Percentiles rank a stretch among this genome's conserved stretches.
Evolutionary conservation across 1,140 invertebrate species (phyloP).

Genomic region (Drosophila triauraria): DNA sequence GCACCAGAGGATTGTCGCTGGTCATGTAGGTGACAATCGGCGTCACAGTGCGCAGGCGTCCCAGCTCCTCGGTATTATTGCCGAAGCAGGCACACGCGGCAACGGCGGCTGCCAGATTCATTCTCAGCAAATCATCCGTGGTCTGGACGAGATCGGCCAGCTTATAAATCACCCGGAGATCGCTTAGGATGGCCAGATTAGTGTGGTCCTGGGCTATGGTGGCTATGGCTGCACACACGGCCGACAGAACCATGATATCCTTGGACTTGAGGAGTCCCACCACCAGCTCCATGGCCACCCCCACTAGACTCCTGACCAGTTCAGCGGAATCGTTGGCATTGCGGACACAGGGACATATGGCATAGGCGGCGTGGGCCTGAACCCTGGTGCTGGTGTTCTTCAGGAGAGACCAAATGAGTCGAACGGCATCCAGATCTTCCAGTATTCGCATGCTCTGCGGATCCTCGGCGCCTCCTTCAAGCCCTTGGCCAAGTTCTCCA

Average conservation of each 20-base stretch:
- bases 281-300: constrained; percentile 95
- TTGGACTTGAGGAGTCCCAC: constrained; percentile 94
- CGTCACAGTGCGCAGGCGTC: constrained; percentile 93
- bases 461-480: constrained; percentile 92
- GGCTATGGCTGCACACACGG: constrained; percentile 95
- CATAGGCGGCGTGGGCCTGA: constrained; percentile 95
- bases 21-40: constrained; percentile 95
- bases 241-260: constrained; percentile 92
- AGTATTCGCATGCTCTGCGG: constrained; percentile 91
- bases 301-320: constrained; percentile 96
- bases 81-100: constrained; percentile 95
- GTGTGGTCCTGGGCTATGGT: constrained; percentile 95
- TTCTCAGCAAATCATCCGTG: constrained; percentile 92
- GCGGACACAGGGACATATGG: constrained; percentile 95
- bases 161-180: constrained; percentile 96
- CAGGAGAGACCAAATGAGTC: constrained; percentile 96
- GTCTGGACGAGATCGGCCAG: constrained; percentile 92
- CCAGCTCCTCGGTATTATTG: constrained; percentile 94
- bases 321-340: constrained; percentile 94
- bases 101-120: constrained; percentile 95
- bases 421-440: constrained; percentile 94
- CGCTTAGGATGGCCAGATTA: constrained; percentile 97
- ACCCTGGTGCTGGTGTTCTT: constrained; percentile 93
- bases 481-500: constrained; percentile 94
- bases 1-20: constrained; percentile 90